These are phyloP conservation scores for Rhea americana DNA, from an alignment of 2,113 vertebrate species.

Conservation along the genomic window DNA sequence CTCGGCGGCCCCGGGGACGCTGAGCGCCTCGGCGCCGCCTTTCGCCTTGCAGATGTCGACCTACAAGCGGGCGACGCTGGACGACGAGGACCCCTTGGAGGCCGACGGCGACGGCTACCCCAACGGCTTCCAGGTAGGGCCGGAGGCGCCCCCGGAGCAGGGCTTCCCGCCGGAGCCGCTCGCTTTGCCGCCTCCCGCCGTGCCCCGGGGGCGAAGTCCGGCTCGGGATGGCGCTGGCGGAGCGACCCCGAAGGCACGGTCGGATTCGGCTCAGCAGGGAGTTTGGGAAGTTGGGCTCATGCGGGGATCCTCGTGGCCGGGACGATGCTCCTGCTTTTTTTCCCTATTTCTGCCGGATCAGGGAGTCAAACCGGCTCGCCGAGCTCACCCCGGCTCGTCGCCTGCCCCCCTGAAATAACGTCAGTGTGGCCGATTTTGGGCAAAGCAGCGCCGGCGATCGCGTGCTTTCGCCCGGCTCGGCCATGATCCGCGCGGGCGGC, in stretches of 20 bases:
- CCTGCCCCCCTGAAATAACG: no score
- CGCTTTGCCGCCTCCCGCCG: not conserved
- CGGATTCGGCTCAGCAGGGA: slow-evolving; percentile 43
- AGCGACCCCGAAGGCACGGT: not conserved
- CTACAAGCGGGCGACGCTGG: slow-evolving; percentile 92
- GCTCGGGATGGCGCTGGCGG: not conserved
- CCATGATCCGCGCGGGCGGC: not conserved
- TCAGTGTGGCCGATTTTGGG: no score
- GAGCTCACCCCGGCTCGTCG: no score
- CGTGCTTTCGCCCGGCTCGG: no score
- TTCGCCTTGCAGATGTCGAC: slow-evolving; percentile 89
- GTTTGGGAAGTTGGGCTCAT: accelerated
- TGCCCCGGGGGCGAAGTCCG: slow-evolving; percentile 12
- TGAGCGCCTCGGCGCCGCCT: slow-evolving; percentile 82
- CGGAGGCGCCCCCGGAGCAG: no score
- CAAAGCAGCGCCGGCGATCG: no score
- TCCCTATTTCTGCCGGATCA: not conserved
- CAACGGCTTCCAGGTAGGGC: slow-evolving; percentile 85
- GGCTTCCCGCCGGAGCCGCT: not conserved
- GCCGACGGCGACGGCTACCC: slow-evolving; percentile 86
- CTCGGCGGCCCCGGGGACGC: not conserved
- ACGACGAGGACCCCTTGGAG: slow-evolving; percentile 92
- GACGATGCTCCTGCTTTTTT: not conserved
- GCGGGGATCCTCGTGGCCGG: accelerated
- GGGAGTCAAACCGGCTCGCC: not conserved